Percentiles rank a stretch among this genome's conserved stretches.
phyloP scores from a whole-genome alignment of 2,888 invertebrate genomes.

The Exocentrus adspersus region DNA sequence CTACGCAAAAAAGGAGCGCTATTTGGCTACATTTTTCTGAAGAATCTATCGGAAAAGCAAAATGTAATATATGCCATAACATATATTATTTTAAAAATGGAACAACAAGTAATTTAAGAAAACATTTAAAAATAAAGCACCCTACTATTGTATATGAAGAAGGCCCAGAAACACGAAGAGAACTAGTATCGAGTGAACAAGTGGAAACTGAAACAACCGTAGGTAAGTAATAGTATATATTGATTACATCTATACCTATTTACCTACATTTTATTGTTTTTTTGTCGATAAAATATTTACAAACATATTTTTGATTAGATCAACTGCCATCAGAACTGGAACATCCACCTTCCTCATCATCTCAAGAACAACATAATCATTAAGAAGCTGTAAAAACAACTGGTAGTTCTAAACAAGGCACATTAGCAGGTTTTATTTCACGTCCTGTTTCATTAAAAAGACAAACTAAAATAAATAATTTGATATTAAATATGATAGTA shows the following conservation, averaged over 20 bases:
- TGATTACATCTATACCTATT: neutral
- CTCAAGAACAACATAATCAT: neutral
- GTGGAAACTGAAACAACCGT: neutral
- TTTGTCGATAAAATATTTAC: neutral
- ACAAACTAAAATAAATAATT: conserved; percentile 1
- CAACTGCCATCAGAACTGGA: neutral
- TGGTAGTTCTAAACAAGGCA: neutral
- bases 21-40: neutral
- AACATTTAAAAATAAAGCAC: neutral
- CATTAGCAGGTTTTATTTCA: no score
- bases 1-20: no score
- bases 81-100: conserved; percentile 2
- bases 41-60: neutral
- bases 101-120: neutral
- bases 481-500: conserved; percentile 3
- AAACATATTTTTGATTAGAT: neutral
- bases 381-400: neutral
- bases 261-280: neutral
- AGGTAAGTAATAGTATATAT: neutral
- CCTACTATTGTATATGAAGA: neutral
- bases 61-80: conserved; percentile 2
- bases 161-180: neutral
- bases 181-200: neutral
- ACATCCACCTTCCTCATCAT: neutral
- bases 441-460: no score